Percentiles rank a stretch among this genome's conserved stretches.
Conservation (phyloP, 2,888 invertebrate genomes). For the Mycogona germanica region DNA sequence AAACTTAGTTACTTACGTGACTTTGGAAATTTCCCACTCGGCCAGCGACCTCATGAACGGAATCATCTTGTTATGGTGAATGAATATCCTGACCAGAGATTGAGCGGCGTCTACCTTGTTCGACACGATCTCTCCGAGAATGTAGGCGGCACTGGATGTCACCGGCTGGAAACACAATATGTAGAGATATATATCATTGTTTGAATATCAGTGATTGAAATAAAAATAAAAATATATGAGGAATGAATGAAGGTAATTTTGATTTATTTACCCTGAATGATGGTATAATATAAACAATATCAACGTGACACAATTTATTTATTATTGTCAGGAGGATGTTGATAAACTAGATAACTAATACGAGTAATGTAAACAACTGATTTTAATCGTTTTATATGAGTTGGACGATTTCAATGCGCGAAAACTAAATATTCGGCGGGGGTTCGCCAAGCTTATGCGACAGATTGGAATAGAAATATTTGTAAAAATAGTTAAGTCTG, state of each 20-base stretch:
- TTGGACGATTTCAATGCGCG: no score
- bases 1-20: conserved; percentile 61
- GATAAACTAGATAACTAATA: no score
- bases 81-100: conserved; percentile 72
- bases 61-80: conserved; percentile 73
- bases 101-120: conserved; percentile 82
- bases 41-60: conserved; percentile 71
- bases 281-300: no score
- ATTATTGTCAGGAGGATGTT: no score
- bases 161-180: no score
- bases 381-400: no score
- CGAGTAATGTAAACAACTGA: no score
- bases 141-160: conserved; percentile 36
- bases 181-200: background rate
- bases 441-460: no score
- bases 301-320: no score
- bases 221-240: background rate
- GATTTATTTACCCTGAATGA: no score
- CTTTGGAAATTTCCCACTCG: conserved; percentile 75
- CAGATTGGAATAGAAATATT: no score
- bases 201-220: background rate
- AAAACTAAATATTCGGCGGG: no score
- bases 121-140: conserved; percentile 72
- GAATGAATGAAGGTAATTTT: background rate
- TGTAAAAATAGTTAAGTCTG: conserved; percentile 42